These are phyloP conservation scores for Drosophila merina DNA, from an alignment of 2,888 invertebrate species.

Conservation along the genomic window DNA sequence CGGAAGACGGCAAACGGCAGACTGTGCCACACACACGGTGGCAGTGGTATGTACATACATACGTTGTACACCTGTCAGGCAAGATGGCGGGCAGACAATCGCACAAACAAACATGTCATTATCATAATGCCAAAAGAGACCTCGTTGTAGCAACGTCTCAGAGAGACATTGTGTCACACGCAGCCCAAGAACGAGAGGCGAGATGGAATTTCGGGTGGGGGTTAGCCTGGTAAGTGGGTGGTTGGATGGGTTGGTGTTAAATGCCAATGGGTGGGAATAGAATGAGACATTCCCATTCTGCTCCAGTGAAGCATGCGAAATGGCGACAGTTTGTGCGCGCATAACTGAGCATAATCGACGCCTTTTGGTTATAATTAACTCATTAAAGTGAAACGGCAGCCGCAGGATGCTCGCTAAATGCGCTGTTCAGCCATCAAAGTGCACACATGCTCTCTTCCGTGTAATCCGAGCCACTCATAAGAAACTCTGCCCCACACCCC, in stretches of 20 bases:
- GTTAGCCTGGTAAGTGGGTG: neutral
- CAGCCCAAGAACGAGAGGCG: constrained; percentile 12
- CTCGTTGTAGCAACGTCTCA: constrained; percentile 35
- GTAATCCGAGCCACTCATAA: constrained; percentile 40
- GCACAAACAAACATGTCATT: constrained; percentile 75
- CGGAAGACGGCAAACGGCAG: too few relatives aligned
- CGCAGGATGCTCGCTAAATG: constrained; percentile 76
- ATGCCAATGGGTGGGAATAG: constrained; percentile 15
- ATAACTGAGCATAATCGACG: constrained; percentile 80
- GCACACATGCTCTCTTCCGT: constrained; percentile 42
- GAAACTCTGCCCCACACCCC: neutral
- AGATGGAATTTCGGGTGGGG: neutral
- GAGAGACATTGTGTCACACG: constrained; percentile 36
- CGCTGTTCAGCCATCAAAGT: constrained; percentile 56
- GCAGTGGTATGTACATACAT: neutral
- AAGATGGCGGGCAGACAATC: constrained; percentile 23
- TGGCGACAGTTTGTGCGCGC: constrained; percentile 78
- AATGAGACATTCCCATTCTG: constrained; percentile 63
- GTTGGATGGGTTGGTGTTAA: neutral
- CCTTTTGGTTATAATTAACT: constrained; percentile 80
- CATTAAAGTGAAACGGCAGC: constrained; percentile 78
- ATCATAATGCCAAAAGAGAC: constrained; percentile 71
- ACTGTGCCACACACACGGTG: too few relatives aligned
- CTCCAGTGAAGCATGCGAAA: constrained; percentile 72
- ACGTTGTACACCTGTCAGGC: constrained; percentile 31